Evolutionary conservation across 1,140 invertebrate species (phyloP), one percentile per base, ranked within the genome.

Genomic region (Ceratina japonica): DNA sequence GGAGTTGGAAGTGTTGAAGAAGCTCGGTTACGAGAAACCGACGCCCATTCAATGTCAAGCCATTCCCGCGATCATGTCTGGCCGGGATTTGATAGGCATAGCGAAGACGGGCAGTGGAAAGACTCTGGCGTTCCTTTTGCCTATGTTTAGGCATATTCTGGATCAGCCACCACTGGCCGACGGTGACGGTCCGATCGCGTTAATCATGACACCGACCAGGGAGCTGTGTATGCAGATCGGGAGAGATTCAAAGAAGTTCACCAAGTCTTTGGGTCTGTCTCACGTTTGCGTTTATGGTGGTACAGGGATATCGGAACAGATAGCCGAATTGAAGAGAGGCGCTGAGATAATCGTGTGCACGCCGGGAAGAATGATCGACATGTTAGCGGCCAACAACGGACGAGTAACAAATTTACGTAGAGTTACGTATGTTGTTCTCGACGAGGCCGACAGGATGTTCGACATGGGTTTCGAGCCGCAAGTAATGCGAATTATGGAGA

Each of bases 381-480:
- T 99, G 98, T 91, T 99, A 69, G 98, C 98, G 0, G 99, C 98
- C 5, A 99, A 99, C 91, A 98, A 96, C 75, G 99, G 98, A 0
- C 94, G 98, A 80, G 99, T 99, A 0, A 99, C 99, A 0, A 99
- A 99, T 94, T 92, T 99, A 54, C 93, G 97, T 31, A 92, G 99
- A 52, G 98, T 98, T 44, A 99, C 98, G 0, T 99, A 99, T 90
- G 95, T 99, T 51, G 99, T 99, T 0, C 91, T 99, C 2, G 99
- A 99, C 92, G 99, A 99, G 93, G 99, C 99, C 2, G 99, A 99
- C 92, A 93, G 99, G 52, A 99, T 99, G 99, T 99, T 99, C 90
- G 99, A 99, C 90, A 99, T 99, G 98, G 99, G 99, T 20, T 99
- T 99, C 92, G 99, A 99, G 92, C 99, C 99, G 7, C 99, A 99